Evolutionary conservation across 2,888 invertebrate genomes (phyloP).

Genomic region (Ellobium chinense): DNA sequence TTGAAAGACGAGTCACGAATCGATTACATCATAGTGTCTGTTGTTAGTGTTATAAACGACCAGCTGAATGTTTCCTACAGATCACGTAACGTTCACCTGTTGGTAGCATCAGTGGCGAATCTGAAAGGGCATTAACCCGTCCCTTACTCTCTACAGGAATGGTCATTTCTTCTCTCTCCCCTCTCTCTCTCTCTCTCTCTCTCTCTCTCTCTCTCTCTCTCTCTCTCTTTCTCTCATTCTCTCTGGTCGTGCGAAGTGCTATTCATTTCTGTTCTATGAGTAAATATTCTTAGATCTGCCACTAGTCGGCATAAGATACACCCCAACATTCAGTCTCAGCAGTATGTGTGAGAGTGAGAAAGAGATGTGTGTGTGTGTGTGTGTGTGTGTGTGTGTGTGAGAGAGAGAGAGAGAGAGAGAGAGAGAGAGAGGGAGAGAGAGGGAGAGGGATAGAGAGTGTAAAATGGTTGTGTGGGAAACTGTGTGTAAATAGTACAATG

Average conservation of each 20-base stretch:
- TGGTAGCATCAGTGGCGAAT: too few species aligned
- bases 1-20: too few species aligned
- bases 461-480: neutral
- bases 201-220: conserved; percentile 11
- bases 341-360: neutral
- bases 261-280: neutral
- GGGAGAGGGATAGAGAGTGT: neutral
- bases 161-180: neutral
- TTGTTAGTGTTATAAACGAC: too few species aligned
- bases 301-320: too few species aligned
- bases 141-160: too few species aligned
- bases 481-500: neutral
- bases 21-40: too few species aligned
- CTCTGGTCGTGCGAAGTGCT: neutral
- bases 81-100: too few species aligned
- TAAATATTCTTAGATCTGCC: too few species aligned
- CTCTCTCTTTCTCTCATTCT: neutral
- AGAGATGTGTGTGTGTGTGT: neutral
- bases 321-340: too few species aligned
- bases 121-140: too few species aligned
- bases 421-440: neutral
- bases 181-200: neutral
- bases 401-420: neutral
- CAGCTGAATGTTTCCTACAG: too few species aligned
- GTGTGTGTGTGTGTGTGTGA: neutral